Base-by-base conservation (phyloP, 1,140 invertebrate species). In the Hylaeus anthracinus region DNA sequence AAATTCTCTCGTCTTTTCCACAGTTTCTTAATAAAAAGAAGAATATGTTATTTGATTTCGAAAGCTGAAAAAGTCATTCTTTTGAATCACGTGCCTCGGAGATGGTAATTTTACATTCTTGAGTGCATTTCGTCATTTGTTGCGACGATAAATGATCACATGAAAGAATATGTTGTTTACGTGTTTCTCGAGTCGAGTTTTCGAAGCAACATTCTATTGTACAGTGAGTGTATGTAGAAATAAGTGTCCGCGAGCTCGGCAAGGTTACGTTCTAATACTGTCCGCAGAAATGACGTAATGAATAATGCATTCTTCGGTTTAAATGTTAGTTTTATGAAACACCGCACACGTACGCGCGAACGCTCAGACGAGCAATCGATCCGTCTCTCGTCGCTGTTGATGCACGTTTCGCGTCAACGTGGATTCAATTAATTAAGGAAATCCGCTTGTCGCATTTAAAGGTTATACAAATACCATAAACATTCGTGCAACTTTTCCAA, bases 211-310 rank as follows among this genome's bases (percentile, higher is more conserved):
- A n/a, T 53, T 26, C 37, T 53, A 41, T 72, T 64, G 12, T 10
- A 45, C 14, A 56, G 58, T 65, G 79, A 81, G 60, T 64, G 67
- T 63, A 63, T 58, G 65, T 78, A 78, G 60, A 60, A 74, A 82
- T 82, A 86, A 82, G 80, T 74, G 78, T 70, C 65, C 55, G 51
- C 56, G 56, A 78, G 67, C 76, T 55, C 48, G 76, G 56, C 83
- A 73, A 86, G 83, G 83, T 86, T 86, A 84, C 84, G 84, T 86
- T 86, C 84, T 84, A 86, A 86, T 86, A 85, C 84, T 81, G 71
- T 67, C 81, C 15, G 65, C 73, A 56, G 66, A 72, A 85, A 80
- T 80, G 79, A 80, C 72, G 79, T 69, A 80, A 80, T 80, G 70
- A 86, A 82, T 84, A 85, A 72, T 79, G 63, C 67, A 82, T 82